Conservation (phyloP, 2,797 vertebrate species). For the Anguilla megastoma region DNA sequence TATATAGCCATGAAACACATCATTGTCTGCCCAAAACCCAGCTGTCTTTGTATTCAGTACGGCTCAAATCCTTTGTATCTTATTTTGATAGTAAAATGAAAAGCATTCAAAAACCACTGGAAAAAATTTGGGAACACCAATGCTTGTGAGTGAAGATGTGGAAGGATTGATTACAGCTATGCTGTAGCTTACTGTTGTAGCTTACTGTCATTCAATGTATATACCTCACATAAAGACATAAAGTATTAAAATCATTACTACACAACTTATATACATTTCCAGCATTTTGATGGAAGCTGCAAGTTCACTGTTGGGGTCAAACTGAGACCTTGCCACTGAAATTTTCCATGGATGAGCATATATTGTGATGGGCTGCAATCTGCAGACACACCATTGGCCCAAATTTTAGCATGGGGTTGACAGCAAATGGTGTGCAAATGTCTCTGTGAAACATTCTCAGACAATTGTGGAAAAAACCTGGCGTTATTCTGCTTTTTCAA, state of each 20-base stretch:
- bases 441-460: not conserved
- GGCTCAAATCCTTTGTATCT: constrained; percentile 38
- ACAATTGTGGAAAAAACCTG: not conserved
- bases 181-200: not conserved
- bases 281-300: not conserved
- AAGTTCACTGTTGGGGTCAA: not conserved
- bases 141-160: not conserved
- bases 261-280: not conserved
- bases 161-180: not conserved
- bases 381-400: not conserved
- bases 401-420: not conserved
- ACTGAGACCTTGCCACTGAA: constrained; percentile 27
- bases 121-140: not conserved
- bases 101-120: constrained; percentile 23
- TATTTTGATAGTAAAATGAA: constrained; percentile 29
- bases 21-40: constrained; percentile 47
- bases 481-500: not conserved
- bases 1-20: constrained; percentile 48
- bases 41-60: not conserved
- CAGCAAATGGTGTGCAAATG: not conserved
- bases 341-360: not conserved
- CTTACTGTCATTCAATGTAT: no score
- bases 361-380: constrained; percentile 3
- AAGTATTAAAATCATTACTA: no score
- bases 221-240: no score